phyloP scores from a whole-genome alignment of 2,797 vertebrate species.

The Myripristis murdjan region DNA sequence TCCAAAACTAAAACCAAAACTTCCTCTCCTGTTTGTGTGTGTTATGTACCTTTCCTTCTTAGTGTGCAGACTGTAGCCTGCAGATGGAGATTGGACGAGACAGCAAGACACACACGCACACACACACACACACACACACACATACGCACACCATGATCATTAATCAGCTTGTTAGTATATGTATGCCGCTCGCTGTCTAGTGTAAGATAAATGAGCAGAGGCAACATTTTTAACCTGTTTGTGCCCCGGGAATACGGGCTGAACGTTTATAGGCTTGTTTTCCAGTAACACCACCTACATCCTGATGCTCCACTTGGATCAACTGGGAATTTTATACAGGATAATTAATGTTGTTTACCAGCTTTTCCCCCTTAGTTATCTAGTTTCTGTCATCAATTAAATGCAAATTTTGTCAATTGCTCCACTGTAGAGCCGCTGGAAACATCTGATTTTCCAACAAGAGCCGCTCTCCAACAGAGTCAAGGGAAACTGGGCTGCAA shows the following conservation, averaged over 20 bases:
- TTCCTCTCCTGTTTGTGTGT: not conserved
- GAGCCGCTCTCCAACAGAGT: too few relatives aligned
- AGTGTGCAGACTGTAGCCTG: not conserved
- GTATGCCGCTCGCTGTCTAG: conserved; percentile 31
- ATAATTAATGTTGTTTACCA: conserved; percentile 11
- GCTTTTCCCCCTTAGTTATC: too few relatives aligned
- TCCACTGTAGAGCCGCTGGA: too few relatives aligned
- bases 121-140: conserved; percentile 14
- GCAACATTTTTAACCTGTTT: conserved; percentile 26
- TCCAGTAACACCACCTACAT: not conserved
- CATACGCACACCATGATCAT: too few relatives aligned
- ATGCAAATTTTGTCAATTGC: too few relatives aligned
- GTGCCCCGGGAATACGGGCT: conserved; percentile 13
- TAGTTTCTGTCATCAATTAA: not conserved
- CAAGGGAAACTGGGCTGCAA: too few relatives aligned
- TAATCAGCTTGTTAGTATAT: conserved; percentile 57
- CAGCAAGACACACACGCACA: conserved; percentile 13
- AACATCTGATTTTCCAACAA: too few relatives aligned
- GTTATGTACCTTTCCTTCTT: not conserved
- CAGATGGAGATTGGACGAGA: not conserved
- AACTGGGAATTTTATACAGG: not conserved
- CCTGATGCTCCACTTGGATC: not conserved
- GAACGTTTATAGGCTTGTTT: conserved; percentile 22
- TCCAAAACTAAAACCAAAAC: too few relatives aligned
- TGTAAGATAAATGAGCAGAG: conserved; percentile 37